phyloP scores from a whole-genome alignment of 2,113 vertebrate genomes.

The Mixornis gularis region DNA sequence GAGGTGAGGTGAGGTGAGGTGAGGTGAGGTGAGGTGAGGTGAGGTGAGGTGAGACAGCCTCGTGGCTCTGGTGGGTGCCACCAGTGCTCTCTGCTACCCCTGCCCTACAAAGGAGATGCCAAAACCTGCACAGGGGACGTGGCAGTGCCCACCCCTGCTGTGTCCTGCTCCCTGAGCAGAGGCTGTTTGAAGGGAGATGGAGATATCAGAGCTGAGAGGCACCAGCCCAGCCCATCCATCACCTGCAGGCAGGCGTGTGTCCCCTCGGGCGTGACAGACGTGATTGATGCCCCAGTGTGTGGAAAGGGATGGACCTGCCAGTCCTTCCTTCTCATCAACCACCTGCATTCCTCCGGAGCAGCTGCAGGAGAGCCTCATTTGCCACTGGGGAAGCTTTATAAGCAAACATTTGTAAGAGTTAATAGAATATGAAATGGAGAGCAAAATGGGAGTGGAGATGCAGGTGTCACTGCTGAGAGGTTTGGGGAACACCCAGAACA shows the following conservation, averaged over 20 bases:
- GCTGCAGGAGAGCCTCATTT: neutral
- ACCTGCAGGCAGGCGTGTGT: neutral
- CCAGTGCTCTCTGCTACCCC: neutral
- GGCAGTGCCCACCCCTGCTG: neutral
- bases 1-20: neutral
- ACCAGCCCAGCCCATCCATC: neutral
- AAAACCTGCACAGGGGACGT: neutral
- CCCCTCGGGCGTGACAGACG: fast-evolving
- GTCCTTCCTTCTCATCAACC: neutral
- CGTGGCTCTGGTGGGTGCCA: neutral
- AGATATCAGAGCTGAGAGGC: neutral
- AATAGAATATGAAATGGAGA: neutral
- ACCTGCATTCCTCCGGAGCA: neutral
- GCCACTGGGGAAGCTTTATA: neutral
- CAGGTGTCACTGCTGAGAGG: neutral
- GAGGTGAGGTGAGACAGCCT: neutral
- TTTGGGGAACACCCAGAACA: neutral
- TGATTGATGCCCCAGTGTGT: neutral
- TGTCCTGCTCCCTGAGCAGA: neutral
- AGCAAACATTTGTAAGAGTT: neutral
- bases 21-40: neutral
- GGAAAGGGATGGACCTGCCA: neutral
- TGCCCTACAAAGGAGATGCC: neutral
- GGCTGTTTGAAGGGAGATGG: neutral
- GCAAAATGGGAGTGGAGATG: neutral